Percentiles rank a stretch among this genome's conserved stretches.
Conservation (phyloP, 1,140 invertebrate species). For the Drosophila nigrodunni region DNA sequence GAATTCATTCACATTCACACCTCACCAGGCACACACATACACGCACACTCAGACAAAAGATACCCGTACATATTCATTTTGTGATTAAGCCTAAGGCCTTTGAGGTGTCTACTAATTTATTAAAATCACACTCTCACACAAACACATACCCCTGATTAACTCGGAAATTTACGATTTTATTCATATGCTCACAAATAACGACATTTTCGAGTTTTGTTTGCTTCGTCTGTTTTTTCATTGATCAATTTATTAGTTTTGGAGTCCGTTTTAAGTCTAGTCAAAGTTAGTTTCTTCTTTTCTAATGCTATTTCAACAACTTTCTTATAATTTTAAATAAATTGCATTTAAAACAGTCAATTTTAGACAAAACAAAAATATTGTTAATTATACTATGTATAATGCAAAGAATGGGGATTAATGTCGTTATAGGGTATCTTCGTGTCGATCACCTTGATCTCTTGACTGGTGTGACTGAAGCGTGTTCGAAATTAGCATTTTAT, state of each 20-base stretch:
- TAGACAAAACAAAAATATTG: no score
- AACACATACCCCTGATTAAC: constrained; percentile 10
- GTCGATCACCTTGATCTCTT: background rate
- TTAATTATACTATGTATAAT: no score
- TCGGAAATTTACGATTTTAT: constrained; percentile 46
- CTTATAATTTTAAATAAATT: no score
- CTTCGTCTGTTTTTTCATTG: no score
- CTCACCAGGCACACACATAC: background rate
- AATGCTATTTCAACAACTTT: no score
- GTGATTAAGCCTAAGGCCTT: constrained; percentile 11
- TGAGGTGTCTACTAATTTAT: constrained; percentile 31
- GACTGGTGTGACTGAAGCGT: background rate
- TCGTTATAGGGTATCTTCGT: background rate
- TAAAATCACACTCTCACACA: constrained; percentile 33
- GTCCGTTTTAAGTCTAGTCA: no score
- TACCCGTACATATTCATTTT: constrained; percentile 12
- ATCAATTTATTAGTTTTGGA: no score
- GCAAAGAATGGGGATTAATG: no score
- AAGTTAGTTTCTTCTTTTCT: no score
- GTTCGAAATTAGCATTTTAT: constrained; percentile 47
- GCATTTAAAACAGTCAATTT: no score
- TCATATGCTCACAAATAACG: constrained; percentile 15
- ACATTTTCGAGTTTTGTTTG: no score
- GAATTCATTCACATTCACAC: background rate
- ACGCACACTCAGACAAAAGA: background rate